Conservation (phyloP, 2,797 vertebrate genomes). For the Halcyon badia region DNA sequence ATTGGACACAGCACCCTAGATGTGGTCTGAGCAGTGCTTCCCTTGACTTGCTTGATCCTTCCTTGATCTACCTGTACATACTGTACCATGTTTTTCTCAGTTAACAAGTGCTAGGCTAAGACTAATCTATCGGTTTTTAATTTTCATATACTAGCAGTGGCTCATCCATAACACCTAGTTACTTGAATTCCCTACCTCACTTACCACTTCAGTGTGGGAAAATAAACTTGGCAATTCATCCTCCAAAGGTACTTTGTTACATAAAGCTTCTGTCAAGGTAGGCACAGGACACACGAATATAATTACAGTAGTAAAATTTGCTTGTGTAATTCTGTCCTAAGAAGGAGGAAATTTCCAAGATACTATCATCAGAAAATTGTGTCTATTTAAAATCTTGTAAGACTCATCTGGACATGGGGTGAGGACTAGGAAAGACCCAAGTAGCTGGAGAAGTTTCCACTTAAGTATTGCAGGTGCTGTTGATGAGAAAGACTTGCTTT, state of each 20-base stretch:
- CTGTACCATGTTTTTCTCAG: not conserved
- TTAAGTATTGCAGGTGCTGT: not conserved
- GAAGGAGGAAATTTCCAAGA: not conserved
- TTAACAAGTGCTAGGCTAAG: not conserved
- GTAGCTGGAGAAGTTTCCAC: not conserved
- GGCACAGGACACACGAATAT: not conserved
- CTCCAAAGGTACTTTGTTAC: not conserved
- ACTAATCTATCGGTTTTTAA: not conserved
- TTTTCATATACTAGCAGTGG: not conserved
- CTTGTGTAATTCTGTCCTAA: not conserved
- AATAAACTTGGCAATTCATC: not conserved
- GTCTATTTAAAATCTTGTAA: not conserved
- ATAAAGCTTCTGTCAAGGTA: not conserved
- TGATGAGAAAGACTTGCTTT: not conserved
- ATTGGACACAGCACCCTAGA: not conserved
- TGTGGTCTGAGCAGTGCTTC: not conserved
- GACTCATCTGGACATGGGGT: not conserved
- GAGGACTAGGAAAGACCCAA: not conserved
- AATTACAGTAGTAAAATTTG: not conserved
- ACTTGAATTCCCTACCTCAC: not conserved
- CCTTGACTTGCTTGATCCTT: not conserved
- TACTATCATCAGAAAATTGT: not conserved
- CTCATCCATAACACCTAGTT: not conserved
- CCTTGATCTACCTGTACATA: not conserved
- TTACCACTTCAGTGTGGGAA: not conserved